Evolutionary conservation across 2,113 vertebrate genomes (phyloP).

Genomic region (Uropsilus gracilis): DNA sequence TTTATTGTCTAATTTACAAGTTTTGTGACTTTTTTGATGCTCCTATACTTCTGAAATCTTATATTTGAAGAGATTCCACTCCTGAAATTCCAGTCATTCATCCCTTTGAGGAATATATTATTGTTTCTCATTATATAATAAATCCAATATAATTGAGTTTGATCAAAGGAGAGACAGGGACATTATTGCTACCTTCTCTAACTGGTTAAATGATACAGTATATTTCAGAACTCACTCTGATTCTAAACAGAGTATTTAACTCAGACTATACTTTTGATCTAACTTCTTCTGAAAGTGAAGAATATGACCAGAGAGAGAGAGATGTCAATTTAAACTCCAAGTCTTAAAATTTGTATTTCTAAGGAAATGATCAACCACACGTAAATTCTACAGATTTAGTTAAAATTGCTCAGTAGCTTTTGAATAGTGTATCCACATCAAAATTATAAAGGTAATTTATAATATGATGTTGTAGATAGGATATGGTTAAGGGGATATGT

Average conservation of each 20-base stretch:
- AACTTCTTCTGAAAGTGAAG: not conserved
- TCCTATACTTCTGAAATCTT: not conserved
- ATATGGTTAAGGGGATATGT: not conserved
- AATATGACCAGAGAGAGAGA: not conserved
- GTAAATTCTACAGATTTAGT: not conserved
- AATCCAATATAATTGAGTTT: not conserved
- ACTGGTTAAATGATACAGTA: not conserved
- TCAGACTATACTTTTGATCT: not conserved
- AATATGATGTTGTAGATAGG: not conserved
- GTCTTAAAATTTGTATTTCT: not conserved
- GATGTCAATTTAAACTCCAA: not conserved
- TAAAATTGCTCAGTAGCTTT: not conserved
- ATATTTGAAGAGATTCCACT: not conserved
- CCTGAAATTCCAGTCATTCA: not conserved
- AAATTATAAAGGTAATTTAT: not conserved
- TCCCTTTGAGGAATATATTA: not conserved
- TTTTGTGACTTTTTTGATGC: not conserved
- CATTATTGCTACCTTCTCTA: not conserved
- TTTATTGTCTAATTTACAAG: slow-evolving; percentile 19
- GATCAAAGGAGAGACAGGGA: not conserved
- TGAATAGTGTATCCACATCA: not conserved
- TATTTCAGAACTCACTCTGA: slow-evolving; percentile 26
- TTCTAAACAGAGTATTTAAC: not conserved
- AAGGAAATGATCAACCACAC: not conserved
- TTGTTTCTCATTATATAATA: not conserved